These are phyloP conservation scores for Zeugodacus cucurbitae DNA, from an alignment of 1,140 invertebrate species.

Conservation along the genomic window DNA sequence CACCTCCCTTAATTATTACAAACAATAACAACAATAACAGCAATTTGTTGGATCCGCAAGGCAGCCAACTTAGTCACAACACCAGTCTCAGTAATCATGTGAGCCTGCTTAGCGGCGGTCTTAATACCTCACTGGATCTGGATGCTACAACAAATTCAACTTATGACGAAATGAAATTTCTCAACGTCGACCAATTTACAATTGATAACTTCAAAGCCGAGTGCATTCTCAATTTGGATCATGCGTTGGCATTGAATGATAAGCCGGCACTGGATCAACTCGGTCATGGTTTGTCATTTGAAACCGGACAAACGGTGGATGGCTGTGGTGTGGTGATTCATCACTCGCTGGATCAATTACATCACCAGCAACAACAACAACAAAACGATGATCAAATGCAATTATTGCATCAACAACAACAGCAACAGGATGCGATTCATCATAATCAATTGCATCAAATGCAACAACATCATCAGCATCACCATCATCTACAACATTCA, in stretches of 20 bases:
- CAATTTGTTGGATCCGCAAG: neutral
- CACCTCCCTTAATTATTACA: slow-evolving; percentile 37
- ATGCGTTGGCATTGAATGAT: slow-evolving; percentile 50
- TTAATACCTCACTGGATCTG: slow-evolving; percentile 53
- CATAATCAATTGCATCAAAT: slow-evolving; percentile 13
- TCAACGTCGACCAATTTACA: slow-evolving; percentile 64
- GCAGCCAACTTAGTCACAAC: slow-evolving; percentile 19
- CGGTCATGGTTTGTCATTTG: neutral
- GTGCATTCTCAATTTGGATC: slow-evolving; percentile 63
- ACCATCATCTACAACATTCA: slow-evolving; percentile 34
- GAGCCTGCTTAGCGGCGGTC: slow-evolving; percentile 40
- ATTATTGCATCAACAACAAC: neutral
- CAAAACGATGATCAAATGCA: neutral
- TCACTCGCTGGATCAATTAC: neutral
- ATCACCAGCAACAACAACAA: slow-evolving; percentile 6
- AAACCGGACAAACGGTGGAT: neutral
- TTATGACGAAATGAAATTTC: slow-evolving; percentile 65
- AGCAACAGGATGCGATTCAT: neutral
- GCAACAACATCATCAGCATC: slow-evolving; percentile 27
- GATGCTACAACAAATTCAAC: slow-evolving; percentile 54
- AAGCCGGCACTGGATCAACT: neutral
- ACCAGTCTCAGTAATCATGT: neutral
- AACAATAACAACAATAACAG: slow-evolving; percentile 26
- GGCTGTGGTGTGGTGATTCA: neutral
- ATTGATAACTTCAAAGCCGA: slow-evolving; percentile 65